Evolutionary conservation across 2,113 vertebrate genomes (phyloP).

Genomic region (Corythornis cristatus): DNA sequence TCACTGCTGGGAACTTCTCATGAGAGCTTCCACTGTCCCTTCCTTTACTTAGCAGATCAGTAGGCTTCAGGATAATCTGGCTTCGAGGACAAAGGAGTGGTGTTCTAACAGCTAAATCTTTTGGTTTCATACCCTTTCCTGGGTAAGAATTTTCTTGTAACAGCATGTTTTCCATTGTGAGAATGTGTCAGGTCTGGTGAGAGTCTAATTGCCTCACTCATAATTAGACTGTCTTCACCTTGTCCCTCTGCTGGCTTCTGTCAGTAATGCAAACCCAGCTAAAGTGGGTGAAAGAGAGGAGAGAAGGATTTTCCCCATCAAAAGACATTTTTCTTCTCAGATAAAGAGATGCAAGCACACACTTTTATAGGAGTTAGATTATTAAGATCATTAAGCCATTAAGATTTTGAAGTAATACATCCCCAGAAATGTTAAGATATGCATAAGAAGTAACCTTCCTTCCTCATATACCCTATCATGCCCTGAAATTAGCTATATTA

Average conservation of each 20-base stretch:
- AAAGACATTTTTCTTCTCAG: neutral
- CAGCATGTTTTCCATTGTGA: neutral
- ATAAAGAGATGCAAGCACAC: neutral
- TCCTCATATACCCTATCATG: neutral
- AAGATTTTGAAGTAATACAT: neutral
- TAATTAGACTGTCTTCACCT: neutral
- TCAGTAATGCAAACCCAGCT: neutral
- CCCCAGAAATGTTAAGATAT: neutral
- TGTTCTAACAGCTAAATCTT: neutral
- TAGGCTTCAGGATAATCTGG: neutral
- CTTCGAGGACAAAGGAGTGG: neutral
- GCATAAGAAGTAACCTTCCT: neutral
- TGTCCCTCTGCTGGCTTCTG: neutral
- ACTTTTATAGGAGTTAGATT: neutral
- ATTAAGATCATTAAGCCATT: slow-evolving; percentile 2
- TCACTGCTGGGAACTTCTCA: neutral
- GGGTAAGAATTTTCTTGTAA: neutral
- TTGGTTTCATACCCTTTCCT: neutral
- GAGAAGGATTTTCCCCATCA: neutral
- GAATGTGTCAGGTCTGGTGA: neutral
- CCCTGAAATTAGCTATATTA: neutral
- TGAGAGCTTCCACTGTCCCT: neutral
- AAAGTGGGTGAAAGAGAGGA: neutral
- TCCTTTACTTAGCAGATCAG: neutral
- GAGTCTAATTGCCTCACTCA: neutral